Base-by-base conservation (phyloP, 1,140 invertebrate species). In the Galleria mellonella region DNA sequence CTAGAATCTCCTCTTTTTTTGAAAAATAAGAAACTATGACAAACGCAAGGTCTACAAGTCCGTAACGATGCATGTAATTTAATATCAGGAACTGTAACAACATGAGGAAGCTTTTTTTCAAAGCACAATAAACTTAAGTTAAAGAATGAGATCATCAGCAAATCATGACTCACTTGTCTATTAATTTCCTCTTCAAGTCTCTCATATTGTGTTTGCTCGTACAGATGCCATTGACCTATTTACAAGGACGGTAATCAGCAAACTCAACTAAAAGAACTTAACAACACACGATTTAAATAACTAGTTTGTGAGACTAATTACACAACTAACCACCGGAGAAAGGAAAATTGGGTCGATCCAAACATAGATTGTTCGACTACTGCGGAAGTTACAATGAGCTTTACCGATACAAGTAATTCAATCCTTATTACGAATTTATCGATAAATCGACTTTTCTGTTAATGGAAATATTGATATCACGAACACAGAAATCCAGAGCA, bases 181-280 rank as follows among this genome's bases (percentile, higher is more conserved):
- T 63, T 61, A 63, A 56, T 60, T 61, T 63, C 43, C 49, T 43
- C 33, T 29, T 49, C 42, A 35, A 54, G 35, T 40, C 12, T 38
- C 43, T 2, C 17, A 23, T 2, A 23, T 23, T 2, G 2, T 23
- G 17, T n/a, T n/a, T 50, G 48, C 57, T 71, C 51, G 54, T 52
- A 49, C 55, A 61, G 53, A 64, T 71, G 72, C 61, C 68, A 71
- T 63, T 73, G 72, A 66, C 70, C 70, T 61, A 73, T 63, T 59
- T 76, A 13, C 31, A 32, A 53, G 40, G 47, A 33, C 32, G 32
- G 30, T 32, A 41, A 54, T 52, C 58, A 39, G 39, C 52, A 23
- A 23, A 23, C 17, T 23, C 17, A 23, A 23, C 17, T 23, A 23
- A 23, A 23, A 23, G 29, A 50, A 30, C 44, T 35, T 32, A 32